Percentiles rank a stretch among this genome's conserved stretches.
Evolutionary conservation across 30 jellyfish, hydroid and myxozoan genomes (phyloP).

Genomic region (Turritopsis rubra): DNA sequence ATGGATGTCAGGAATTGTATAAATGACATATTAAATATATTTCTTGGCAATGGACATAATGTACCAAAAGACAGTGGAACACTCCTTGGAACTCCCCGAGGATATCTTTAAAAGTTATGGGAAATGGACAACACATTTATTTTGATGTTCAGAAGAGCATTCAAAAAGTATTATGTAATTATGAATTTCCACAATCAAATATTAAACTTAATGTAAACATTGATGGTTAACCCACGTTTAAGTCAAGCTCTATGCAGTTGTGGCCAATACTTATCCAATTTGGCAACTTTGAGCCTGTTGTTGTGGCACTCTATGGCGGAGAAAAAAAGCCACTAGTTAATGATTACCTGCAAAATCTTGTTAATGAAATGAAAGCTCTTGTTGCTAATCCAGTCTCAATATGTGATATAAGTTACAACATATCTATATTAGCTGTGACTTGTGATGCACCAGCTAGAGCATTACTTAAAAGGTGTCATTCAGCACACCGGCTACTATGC

Average conservation of each 20-base stretch:
- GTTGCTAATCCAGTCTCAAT: neutral
- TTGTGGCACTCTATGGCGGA: conserved; percentile 23
- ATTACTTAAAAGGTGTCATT: conserved; percentile 19
- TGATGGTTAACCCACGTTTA: conserved; percentile 22
- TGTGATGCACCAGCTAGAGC: conserved; percentile 50
- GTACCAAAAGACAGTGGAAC: conserved; percentile 21
- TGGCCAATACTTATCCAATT: conserved; percentile 29
- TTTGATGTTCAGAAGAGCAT: conserved; percentile 7
- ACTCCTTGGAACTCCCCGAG: conserved; percentile 3
- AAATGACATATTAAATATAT: neutral
- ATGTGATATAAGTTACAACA: neutral
- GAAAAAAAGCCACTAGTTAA: conserved; percentile 6
- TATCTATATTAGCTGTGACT: conserved; percentile 10
- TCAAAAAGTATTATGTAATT: neutral
- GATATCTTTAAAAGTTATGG: neutral
- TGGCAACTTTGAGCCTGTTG: neutral
- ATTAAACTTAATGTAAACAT: conserved; percentile 16
- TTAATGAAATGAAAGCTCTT: conserved; percentile 19
- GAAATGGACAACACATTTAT: conserved; percentile 20
- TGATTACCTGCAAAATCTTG: conserved; percentile 9
- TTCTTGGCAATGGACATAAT: neutral
- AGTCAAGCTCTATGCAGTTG: conserved; percentile 7
- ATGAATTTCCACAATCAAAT: neutral
- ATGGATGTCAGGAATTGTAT: neutral
- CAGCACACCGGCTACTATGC: conserved; percentile 33